Evolutionary conservation across 2,888 invertebrate species (phyloP).

Genomic region (Nymphalis polychloros): DNA sequence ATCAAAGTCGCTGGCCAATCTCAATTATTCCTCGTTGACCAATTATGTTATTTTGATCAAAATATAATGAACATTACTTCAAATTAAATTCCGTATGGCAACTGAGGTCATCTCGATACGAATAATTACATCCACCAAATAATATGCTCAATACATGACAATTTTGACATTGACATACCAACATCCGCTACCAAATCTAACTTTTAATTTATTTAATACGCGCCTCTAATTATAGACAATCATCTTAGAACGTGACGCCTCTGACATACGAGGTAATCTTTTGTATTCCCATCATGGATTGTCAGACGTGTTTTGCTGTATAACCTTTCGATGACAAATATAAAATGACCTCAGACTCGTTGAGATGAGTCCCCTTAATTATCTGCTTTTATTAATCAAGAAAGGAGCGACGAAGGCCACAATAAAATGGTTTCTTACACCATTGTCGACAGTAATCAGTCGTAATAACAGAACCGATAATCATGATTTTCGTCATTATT

Average conservation of each 20-base stretch:
- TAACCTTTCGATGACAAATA: constrained; percentile 61
- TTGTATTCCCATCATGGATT: constrained; percentile 71
- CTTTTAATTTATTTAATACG: constrained; percentile 75
- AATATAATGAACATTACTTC: constrained; percentile 15
- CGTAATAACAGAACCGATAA: constrained; percentile 70
- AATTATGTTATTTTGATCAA: constrained; percentile 23
- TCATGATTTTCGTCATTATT: constrained; percentile 67
- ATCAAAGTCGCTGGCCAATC: constrained; percentile 5
- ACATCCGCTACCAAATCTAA: constrained; percentile 45
- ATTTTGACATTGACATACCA: constrained; percentile 67
- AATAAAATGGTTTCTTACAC: constrained; percentile 49
- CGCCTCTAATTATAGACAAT: constrained; percentile 75
- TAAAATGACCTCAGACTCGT: constrained; percentile 45
- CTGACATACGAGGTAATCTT: constrained; percentile 78
- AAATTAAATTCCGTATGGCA: constrained; percentile 27
- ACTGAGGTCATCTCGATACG: constrained; percentile 34
- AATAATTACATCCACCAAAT: constrained; percentile 33
- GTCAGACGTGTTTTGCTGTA: constrained; percentile 65
- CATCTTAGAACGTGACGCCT: constrained; percentile 68
- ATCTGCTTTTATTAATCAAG: constrained; percentile 24
- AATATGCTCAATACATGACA: constrained; percentile 38
- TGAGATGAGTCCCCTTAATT: constrained; percentile 41
- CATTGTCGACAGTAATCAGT: constrained; percentile 76
- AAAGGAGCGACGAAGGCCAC: constrained; percentile 50
- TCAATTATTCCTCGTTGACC: constrained; percentile 7